These are phyloP conservation scores for Bubo bubo DNA, from an alignment of 2,113 vertebrate genomes.

Conservation along the genomic window DNA sequence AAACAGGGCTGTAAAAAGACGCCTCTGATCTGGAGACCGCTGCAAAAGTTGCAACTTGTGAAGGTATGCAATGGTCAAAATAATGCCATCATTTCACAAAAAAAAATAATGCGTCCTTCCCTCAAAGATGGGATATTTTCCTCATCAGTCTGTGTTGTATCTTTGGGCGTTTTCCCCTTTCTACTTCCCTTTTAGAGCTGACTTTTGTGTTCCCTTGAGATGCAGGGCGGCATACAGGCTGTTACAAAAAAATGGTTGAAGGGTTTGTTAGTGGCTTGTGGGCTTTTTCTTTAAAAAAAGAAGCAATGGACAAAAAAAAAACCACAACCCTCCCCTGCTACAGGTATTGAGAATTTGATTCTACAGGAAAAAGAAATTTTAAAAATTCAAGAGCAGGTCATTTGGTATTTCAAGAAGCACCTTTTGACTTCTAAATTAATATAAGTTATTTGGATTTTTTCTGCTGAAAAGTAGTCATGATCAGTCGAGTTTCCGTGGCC, in stretches of 20 bases:
- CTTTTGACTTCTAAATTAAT: neutral
- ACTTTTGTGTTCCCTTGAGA: neutral
- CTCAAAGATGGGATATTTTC: neutral
- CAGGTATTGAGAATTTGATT: neutral
- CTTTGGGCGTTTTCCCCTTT: neutral
- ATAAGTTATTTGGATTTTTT: neutral
- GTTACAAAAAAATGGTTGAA: neutral
- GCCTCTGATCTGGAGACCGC: neutral
- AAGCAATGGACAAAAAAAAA: too few relatives aligned
- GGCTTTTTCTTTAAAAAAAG: neutral
- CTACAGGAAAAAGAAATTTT: neutral
- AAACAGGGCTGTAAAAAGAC: neutral
- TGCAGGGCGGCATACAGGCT: neutral
- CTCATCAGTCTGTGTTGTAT: neutral
- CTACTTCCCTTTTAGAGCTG: neutral
- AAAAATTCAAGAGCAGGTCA: neutral
- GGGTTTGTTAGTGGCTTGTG: neutral
- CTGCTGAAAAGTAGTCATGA: neutral
- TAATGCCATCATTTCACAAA: fast-evolving
- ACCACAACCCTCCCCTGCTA: fast-evolving
- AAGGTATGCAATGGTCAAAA: neutral
- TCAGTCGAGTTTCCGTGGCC: neutral
- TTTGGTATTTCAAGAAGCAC: neutral
- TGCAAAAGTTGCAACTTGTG: neutral
- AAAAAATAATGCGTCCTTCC: neutral